Evolutionary conservation across 2,888 invertebrate species (phyloP), one percentile per base, ranked within the genome.

Genomic region (Spicauda simplicius): DNA sequence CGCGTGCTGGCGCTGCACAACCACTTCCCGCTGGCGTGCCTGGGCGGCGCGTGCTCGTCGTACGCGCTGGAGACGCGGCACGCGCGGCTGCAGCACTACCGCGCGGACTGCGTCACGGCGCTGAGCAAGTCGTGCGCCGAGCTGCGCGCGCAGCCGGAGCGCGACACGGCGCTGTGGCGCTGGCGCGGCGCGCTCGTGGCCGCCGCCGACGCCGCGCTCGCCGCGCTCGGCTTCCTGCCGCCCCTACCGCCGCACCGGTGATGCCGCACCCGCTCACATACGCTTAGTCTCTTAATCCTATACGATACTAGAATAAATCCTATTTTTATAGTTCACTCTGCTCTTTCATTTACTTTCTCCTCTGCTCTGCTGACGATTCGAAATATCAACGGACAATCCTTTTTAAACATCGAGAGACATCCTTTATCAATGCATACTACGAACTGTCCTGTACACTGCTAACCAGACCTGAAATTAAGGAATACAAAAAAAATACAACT

Each of bases 81-180:
- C 80, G 98, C 98, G 18, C 97, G 98, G 74, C 93, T 99, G 79
- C 98, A 99, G 86, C 99, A 99, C 88, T 99, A 98, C 91, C 95
- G 98, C 69, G 97, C 97, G 33, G 98, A 98, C 89, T 98, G 98
- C 89, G 98, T 98, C 8, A 96, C 96, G 76, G 97, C 97, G 67
- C 92, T 98, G 73, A 97, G 97, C 90, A 97, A 97, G 89, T 94
- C 95, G 53, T 98, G 98, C 90, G 95, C 95, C 64, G 96, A 97
- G 81, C 97, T 96, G 85, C 94, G 97, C 69, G 96, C 97, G 80
- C 95, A 97, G 77, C 96, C 97, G 68, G 95, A 97, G 65, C 95
- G 97, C 85, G 98, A 98, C 88, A 96, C 96, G 37, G 96, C 97
- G 63, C 96, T 98, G 76, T 98, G 97, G 98, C 96, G 96, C 82